Evolutionary conservation across 2,888 invertebrate species (phyloP).

Genomic region (Noctua comes): DNA sequence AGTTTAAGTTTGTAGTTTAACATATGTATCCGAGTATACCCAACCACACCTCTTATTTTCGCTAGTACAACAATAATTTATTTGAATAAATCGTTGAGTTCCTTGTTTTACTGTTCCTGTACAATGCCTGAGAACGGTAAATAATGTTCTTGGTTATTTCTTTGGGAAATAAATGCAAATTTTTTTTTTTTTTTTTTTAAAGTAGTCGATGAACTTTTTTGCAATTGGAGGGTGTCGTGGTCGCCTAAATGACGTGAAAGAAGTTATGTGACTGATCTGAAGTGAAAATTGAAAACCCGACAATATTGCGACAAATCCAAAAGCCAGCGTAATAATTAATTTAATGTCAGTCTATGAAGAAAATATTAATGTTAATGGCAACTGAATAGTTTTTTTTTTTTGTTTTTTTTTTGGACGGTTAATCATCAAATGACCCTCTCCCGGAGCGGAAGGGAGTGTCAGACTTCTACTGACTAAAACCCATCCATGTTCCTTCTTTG

Average conservation of each 20-base stretch:
- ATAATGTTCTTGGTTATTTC: not conserved
- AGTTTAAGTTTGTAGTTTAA: too few relatives aligned
- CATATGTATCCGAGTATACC: not conserved
- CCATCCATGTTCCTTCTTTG: too few relatives aligned
- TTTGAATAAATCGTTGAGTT: not conserved
- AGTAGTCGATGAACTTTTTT: not conserved
- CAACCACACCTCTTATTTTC: not conserved
- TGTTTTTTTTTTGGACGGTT: too few relatives aligned
- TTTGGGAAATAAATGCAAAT: not conserved
- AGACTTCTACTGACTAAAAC: too few relatives aligned
- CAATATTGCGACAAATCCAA: not conserved
- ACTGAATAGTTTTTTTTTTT: too few relatives aligned
- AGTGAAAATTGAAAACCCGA: not conserved
- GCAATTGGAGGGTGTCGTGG: too few relatives aligned
- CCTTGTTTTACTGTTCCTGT: not conserved
- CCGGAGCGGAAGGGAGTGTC: too few relatives aligned
- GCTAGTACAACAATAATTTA: too few relatives aligned
- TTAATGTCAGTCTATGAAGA: too few relatives aligned
- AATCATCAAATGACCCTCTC: too few relatives aligned
- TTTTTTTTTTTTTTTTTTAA: not conserved
- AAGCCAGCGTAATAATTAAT: not conserved
- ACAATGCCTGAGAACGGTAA: not conserved
- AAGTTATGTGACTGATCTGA: not conserved
- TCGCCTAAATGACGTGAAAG: not conserved
- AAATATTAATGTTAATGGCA: too few relatives aligned